Conservation (phyloP, 2,888 invertebrate genomes). For the Lepidocyrtoides sp. region DNA sequence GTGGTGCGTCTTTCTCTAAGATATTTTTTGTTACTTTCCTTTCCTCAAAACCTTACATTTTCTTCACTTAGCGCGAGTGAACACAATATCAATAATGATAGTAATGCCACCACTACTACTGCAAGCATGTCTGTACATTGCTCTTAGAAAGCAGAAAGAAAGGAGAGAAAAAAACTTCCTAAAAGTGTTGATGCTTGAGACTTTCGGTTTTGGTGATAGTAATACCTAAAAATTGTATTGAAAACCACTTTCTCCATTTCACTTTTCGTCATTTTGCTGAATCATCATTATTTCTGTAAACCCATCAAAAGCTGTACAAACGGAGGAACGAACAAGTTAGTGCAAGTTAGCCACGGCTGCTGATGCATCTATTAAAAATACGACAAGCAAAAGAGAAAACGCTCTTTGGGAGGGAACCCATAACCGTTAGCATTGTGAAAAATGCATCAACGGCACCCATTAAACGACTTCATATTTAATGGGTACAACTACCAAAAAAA, state of each 20-base stretch:
- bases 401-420: conserved; percentile 63
- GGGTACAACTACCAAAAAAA: conserved; percentile 49
- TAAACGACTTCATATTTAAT: conserved; percentile 74
- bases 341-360: not conserved
- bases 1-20: not conserved
- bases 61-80: conserved; percentile 15
- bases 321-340: not conserved
- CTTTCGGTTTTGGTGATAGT: not conserved
- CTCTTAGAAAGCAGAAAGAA: not conserved
- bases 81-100: conserved; percentile 44
- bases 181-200: not conserved
- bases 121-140: not conserved
- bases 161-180: not conserved
- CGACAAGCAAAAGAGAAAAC: conserved; percentile 24
- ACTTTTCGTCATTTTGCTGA: conserved; percentile 69
- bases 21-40: conserved; percentile 10
- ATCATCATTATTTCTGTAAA: conserved; percentile 72
- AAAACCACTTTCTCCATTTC: conserved; percentile 71
- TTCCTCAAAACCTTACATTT: not conserved
- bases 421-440: conserved; percentile 75
- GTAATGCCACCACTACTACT: conserved; percentile 2
- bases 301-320: conserved; percentile 28
- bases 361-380: conserved; percentile 56
- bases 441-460: conserved; percentile 78
- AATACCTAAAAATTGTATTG: conserved; percentile 48